phyloP scores from a whole-genome alignment of 2,113 vertebrate species.

The Triplophysa dalaica region DNA sequence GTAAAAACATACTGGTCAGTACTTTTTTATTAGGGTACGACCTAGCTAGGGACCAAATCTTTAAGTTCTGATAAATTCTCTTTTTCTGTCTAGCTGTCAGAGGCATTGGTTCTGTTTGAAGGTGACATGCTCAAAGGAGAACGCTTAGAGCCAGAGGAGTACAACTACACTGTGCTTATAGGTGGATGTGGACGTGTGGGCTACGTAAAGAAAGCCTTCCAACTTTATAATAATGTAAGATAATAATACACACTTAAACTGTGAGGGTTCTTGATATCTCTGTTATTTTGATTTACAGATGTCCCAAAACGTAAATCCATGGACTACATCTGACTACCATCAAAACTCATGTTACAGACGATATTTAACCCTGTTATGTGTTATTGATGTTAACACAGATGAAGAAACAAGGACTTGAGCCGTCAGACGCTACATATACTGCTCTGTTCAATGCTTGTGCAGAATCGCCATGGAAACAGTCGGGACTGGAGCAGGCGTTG shows the following conservation, averaged over 20 bases:
- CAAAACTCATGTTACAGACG: background rate
- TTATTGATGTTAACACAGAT: constrained; percentile 73
- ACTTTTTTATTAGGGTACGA: background rate
- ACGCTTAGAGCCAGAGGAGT: constrained; percentile 79
- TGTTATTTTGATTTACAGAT: too few species aligned
- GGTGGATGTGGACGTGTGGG: constrained; percentile 89
- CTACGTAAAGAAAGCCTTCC: constrained; percentile 87
- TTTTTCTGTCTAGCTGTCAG: constrained; percentile 73
- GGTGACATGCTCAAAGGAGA: constrained; percentile 87
- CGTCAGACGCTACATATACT: constrained; percentile 86
- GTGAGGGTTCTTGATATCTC: background rate
- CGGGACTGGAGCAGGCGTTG: constrained; percentile 81
- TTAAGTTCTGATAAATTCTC: background rate
- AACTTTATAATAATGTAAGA: constrained; percentile 89
- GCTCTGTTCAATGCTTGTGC: constrained; percentile 94
- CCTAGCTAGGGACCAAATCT: background rate
- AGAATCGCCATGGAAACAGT: constrained; percentile 80
- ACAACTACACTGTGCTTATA: constrained; percentile 89
- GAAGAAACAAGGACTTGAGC: constrained; percentile 86
- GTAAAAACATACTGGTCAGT: too few species aligned
- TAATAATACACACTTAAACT: background rate
- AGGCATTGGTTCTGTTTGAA: constrained; percentile 89
- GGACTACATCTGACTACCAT: too few species aligned
- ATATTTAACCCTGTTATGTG: background rate
- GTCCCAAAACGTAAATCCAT: too few species aligned